Percentiles rank a stretch among this genome's conserved stretches.
phyloP scores from a whole-genome alignment of 2,797 vertebrate species.

The Leuciscus waleckii region DNA sequence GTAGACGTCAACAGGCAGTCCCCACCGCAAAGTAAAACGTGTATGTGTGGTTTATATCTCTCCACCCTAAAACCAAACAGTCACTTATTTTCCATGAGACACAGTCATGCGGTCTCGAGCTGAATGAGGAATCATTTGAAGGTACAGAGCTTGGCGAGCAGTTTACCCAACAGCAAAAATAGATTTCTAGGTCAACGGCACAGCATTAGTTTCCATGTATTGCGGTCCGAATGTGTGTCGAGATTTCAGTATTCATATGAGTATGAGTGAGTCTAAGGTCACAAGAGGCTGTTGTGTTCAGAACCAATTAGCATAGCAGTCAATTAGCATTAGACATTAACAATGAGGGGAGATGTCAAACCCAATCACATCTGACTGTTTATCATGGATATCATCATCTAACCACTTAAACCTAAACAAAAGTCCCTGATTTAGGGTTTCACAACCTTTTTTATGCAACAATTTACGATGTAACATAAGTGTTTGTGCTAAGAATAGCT shows the following conservation, averaged over 20 bases:
- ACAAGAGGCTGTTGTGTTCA: constrained; percentile 37
- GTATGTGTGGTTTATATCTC: not conserved
- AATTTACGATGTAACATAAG: not conserved
- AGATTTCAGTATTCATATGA: constrained; percentile 12
- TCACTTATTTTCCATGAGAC: constrained; percentile 29
- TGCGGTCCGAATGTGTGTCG: constrained; percentile 20
- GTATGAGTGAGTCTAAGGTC: not conserved
- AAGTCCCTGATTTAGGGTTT: not conserved
- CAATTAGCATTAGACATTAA: constrained; percentile 27
- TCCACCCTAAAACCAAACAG: constrained; percentile 33
- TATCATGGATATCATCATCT: not conserved
- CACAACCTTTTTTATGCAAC: not conserved
- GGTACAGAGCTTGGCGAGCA: not conserved
- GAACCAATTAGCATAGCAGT: constrained; percentile 55
- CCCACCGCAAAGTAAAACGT: not conserved
- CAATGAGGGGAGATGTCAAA: constrained; percentile 1
- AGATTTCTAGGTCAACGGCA: constrained; percentile 52
- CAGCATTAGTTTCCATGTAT: constrained; percentile 28
- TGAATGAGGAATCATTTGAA: constrained; percentile 3
- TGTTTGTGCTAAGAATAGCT: not conserved
- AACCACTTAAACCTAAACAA: not conserved
- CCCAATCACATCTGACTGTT: constrained; percentile 6
- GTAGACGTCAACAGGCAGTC: not conserved
- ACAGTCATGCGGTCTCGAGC: not conserved
- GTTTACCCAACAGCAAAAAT: constrained; percentile 49